These are phyloP conservation scores for Ailuropoda melanoleuca DNA, from an alignment of 2,113 vertebrate genomes.

Conservation along the genomic window DNA sequence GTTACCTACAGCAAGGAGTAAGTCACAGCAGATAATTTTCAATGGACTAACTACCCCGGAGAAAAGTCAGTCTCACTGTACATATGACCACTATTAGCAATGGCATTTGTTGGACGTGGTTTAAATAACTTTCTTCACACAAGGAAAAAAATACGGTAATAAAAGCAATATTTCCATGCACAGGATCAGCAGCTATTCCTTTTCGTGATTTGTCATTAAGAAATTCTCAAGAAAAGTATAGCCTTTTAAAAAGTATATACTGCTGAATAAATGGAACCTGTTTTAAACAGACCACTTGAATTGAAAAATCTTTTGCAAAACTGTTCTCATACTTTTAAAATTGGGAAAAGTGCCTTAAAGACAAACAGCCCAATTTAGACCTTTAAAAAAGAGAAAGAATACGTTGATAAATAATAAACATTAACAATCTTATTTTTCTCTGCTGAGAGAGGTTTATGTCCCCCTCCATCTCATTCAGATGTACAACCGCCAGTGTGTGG, in stretches of 20 bases:
- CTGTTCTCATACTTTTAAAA: not conserved
- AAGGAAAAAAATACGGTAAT: not conserved
- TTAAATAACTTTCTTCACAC: constrained; percentile 14
- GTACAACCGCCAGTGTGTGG: constrained; percentile 2
- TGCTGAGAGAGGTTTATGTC: not conserved
- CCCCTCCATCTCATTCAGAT: not conserved
- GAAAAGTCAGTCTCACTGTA: not conserved
- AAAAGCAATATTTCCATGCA: not conserved
- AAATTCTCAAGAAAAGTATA: not conserved
- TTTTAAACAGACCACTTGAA: not conserved
- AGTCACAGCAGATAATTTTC: constrained; percentile 30
- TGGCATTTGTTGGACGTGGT: not conserved
- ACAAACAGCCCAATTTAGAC: not conserved
- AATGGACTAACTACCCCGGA: not conserved
- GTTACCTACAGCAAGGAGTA: not conserved
- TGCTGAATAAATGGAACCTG: not conserved
- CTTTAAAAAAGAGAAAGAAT: constrained; percentile 39
- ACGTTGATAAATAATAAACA: constrained; percentile 22
- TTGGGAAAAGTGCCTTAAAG: not conserved
- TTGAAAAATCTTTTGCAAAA: not conserved
- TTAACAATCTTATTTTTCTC: not conserved
- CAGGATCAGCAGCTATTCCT: not conserved
- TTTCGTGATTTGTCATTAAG: not conserved
- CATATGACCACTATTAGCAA: not conserved
- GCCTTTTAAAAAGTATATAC: not conserved